Evolutionary conservation across 2,888 invertebrate genomes (phyloP).

Genomic region (Pseudanteris insignis): DNA sequence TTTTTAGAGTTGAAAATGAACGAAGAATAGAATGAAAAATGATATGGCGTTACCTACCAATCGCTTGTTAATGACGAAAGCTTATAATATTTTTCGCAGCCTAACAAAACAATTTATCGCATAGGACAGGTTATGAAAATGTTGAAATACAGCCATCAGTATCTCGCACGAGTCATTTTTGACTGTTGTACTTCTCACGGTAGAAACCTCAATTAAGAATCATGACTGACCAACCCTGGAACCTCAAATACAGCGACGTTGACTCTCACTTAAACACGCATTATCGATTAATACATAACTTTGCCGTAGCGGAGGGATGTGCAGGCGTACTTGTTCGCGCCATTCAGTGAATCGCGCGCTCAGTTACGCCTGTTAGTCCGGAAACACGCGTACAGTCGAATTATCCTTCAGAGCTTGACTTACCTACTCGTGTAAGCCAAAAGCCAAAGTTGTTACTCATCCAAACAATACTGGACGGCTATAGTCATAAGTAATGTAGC

Average conservation of each 20-base stretch:
- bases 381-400: slow-evolving; percentile 58
- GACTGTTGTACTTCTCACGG: slow-evolving; percentile 44
- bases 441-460: slow-evolving; percentile 28
- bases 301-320: slow-evolving; percentile 48
- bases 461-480: slow-evolving; percentile 28
- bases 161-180: slow-evolving; percentile 39
- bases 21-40: too few relatives aligned
- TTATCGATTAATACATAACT: slow-evolving; percentile 54
- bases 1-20: too few relatives aligned
- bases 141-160: slow-evolving; percentile 43
- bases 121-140: slow-evolving; percentile 15
- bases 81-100: slow-evolving; percentile 26
- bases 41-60: too few relatives aligned
- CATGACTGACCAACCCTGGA: slow-evolving; percentile 56
- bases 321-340: slow-evolving; percentile 56
- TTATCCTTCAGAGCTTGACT: slow-evolving; percentile 60
- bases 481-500: too few relatives aligned
- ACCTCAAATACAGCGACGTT: slow-evolving; percentile 49
- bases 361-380: slow-evolving; percentile 62
- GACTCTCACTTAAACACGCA: slow-evolving; percentile 43
- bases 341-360: slow-evolving; percentile 49
- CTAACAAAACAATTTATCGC: slow-evolving; percentile 29
- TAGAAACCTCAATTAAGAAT: slow-evolving; percentile 55
- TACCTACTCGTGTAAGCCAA: slow-evolving; percentile 47
- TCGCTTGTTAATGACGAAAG: slow-evolving; percentile 31